Evolutionary conservation across 2,113 vertebrate species (phyloP).

Genomic region (Sinocyclocheilus anshuiensis): DNA sequence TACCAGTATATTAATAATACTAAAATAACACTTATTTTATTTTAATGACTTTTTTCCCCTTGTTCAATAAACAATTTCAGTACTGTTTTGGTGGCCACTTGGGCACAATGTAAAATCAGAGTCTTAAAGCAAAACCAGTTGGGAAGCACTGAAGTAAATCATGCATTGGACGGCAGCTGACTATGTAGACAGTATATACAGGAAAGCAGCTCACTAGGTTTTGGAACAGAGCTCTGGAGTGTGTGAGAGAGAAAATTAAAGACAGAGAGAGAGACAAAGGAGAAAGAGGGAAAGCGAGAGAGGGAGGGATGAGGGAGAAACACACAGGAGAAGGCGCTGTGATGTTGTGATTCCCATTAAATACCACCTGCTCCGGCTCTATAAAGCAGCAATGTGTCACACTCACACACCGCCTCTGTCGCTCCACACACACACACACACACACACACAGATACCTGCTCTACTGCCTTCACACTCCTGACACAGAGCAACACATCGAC

Average conservation of each 20-base stretch:
- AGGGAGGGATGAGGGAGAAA: not conserved
- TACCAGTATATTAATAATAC: not conserved
- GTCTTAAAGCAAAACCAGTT: not conserved
- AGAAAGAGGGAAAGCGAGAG: not conserved
- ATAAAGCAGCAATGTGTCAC: constrained; percentile 56
- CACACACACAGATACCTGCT: constrained; percentile 43
- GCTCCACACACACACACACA: constrained; percentile 43
- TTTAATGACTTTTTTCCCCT: not conserved
- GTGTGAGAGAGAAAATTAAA: constrained; percentile 11
- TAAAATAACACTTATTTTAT: not conserved
- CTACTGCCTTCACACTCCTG: constrained; percentile 56
- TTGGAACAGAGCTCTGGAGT: not conserved
- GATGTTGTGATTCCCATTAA: constrained; percentile 61
- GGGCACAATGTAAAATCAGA: not conserved
- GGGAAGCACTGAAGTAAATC: not conserved
- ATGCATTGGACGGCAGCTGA: not conserved
- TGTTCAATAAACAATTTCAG: not conserved
- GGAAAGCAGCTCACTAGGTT: constrained; percentile 10
- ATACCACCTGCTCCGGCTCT: constrained; percentile 60
- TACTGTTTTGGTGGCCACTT: not conserved
- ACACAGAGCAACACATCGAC: constrained; percentile 31
- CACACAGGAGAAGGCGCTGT: constrained; percentile 9
- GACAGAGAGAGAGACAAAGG: not conserved
- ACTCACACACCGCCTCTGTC: constrained; percentile 43
- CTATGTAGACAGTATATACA: constrained; percentile 19